Conservation (phyloP, 2,888 invertebrate species). For the Tenthredo scrophulariae region DNA sequence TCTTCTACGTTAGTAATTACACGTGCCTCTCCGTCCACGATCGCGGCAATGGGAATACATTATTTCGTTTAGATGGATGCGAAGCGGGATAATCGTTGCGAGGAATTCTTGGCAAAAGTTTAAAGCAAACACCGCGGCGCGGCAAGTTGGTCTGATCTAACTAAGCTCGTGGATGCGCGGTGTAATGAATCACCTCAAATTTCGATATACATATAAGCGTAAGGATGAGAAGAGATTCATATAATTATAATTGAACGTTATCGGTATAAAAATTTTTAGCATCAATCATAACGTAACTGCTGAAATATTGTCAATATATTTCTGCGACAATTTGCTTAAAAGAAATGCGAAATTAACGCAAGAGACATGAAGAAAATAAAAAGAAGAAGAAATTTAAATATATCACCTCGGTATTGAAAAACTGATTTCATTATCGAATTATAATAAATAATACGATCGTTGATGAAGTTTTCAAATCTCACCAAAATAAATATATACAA, state of each 20-base stretch:
- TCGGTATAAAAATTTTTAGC: too few relatives aligned
- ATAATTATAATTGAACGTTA: too few relatives aligned
- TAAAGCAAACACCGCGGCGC: not conserved
- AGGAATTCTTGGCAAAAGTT: not conserved
- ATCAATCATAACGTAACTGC: too few relatives aligned
- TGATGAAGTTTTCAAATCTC: not conserved
- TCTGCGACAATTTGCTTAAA: too few relatives aligned
- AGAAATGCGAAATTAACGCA: too few relatives aligned
- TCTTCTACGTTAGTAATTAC: not conserved
- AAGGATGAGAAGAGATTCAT: not conserved
- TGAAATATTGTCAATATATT: too few relatives aligned
- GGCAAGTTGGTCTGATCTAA: not conserved
- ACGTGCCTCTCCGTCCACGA: not conserved
- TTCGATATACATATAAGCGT: not conserved
- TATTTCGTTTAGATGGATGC: not conserved
- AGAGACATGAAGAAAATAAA: too few relatives aligned
- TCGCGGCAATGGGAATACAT: not conserved
- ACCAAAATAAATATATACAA: not conserved
- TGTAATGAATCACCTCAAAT: not conserved
- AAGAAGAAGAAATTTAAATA: too few relatives aligned
- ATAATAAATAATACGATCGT: too few relatives aligned
- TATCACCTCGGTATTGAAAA: too few relatives aligned
- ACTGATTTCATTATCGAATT: too few relatives aligned
- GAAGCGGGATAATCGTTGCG: not conserved
- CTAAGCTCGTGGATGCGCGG: too few relatives aligned